Percentiles rank a stretch among this genome's conserved stretches.
These are phyloP conservation scores for Thunnus albacares DNA, from an alignment of 2,797 vertebrate genomes.

Conservation along the genomic window DNA sequence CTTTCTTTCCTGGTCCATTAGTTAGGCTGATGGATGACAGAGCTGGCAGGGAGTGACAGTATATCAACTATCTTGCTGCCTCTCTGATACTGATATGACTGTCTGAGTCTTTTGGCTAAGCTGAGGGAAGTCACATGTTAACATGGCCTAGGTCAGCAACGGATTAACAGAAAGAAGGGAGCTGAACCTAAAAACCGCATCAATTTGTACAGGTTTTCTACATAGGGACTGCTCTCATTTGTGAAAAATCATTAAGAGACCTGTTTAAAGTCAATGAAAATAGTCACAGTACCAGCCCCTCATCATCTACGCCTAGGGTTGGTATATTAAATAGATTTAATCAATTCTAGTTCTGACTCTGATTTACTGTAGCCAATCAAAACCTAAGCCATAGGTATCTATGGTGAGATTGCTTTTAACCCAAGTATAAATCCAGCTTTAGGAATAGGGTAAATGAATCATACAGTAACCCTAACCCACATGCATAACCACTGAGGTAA, in stretches of 20 bases:
- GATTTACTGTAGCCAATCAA: background rate
- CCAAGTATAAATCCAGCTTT: background rate
- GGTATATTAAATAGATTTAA: background rate
- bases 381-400: too few relatives aligned
- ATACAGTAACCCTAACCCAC: background rate
- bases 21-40: slow-evolving; percentile 75
- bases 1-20: slow-evolving; percentile 70
- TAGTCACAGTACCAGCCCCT: background rate
- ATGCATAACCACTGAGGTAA: background rate
- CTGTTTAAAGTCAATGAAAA: background rate
- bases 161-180: background rate
- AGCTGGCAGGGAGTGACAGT: slow-evolving; percentile 61
- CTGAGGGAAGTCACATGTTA: slow-evolving; percentile 36
- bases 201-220: background rate
- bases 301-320: background rate
- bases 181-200: slow-evolving; percentile 20
- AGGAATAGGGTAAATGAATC: background rate
- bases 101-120: slow-evolving; percentile 43
- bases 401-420: too few relatives aligned
- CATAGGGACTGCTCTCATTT: too few relatives aligned
- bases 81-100: slow-evolving; percentile 61
- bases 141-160: slow-evolving; percentile 37
- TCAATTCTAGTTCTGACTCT: background rate
- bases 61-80: slow-evolving; percentile 61
- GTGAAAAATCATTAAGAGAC: too few relatives aligned